Percentiles rank a stretch among this genome's conserved stretches.
Conservation (phyloP, 2,113 vertebrate species). For the Oreochromis spilurus region DNA sequence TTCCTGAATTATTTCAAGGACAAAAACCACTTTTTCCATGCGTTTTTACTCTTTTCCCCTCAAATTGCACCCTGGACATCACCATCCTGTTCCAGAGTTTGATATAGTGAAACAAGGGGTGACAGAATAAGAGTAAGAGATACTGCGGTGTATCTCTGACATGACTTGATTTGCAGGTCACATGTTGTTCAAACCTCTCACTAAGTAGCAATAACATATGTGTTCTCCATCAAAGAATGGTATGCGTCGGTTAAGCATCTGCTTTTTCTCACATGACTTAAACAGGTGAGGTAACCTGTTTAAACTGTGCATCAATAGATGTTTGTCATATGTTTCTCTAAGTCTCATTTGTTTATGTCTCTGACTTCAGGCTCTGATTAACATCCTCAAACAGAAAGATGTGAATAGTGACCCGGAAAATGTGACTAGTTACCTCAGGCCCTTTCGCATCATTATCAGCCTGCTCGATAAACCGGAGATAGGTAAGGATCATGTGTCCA, state of each 20-base stretch:
- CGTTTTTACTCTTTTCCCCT: too few species aligned
- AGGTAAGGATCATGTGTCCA: conserved; percentile 67
- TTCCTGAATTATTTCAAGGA: too few species aligned
- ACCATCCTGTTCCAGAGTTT: too few species aligned
- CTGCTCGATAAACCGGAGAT: conserved; percentile 96
- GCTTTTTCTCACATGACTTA: not conserved
- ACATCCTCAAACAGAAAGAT: conserved; percentile 84
- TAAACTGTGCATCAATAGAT: not conserved
- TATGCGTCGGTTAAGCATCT: not conserved
- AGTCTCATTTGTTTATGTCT: not conserved
- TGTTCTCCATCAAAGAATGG: not conserved
- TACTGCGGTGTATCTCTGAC: not conserved
- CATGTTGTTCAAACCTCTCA: not conserved
- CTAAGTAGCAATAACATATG: not conserved
- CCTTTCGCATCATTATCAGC: conserved; percentile 89
- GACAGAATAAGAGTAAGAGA: not conserved
- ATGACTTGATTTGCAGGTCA: not conserved
- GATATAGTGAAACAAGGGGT: not conserved
- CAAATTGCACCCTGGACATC: not conserved
- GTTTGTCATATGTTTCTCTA: not conserved
- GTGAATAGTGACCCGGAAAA: conserved; percentile 74
- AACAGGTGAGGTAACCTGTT: not conserved
- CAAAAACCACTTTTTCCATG: too few species aligned
- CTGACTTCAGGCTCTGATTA: conserved; percentile 77
- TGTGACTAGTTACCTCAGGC: conserved; percentile 80